These are phyloP conservation scores for Drosophila bunnanda DNA, from an alignment of 2,888 invertebrate species.

Conservation along the genomic window DNA sequence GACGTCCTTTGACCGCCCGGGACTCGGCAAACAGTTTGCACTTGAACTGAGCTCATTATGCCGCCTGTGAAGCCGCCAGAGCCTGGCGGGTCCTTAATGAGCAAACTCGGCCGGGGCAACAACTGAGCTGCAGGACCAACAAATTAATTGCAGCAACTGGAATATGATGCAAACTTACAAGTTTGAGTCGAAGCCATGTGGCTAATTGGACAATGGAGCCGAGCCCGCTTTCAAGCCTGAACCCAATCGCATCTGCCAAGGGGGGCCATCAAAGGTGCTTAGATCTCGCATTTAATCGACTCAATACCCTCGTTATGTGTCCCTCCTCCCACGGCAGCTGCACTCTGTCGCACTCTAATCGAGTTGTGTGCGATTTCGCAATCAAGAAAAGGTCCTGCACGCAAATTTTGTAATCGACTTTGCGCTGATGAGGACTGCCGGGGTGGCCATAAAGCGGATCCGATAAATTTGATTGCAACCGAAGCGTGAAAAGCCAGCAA, in stretches of 20 bases:
- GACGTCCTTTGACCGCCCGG: conserved; percentile 34
- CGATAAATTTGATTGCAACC: conserved; percentile 66
- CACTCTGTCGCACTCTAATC: conserved; percentile 37
- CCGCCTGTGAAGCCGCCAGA: conserved; percentile 1
- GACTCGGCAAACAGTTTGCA: conserved; percentile 49
- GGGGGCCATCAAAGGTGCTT: conserved; percentile 13
- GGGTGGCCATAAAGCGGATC: conserved; percentile 32
- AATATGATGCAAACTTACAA: conserved; percentile 45
- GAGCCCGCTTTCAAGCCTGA: background rate
- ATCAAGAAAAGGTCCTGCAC: conserved; percentile 44
- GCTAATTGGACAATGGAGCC: conserved; percentile 49
- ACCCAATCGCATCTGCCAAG: conserved; percentile 14
- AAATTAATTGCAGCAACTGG: conserved; percentile 16
- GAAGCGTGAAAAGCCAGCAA: conserved; percentile 63
- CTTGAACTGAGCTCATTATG: conserved; percentile 39
- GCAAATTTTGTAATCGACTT: conserved; percentile 47
- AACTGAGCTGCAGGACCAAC: conserved; percentile 19
- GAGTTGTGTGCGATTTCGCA: conserved; percentile 36
- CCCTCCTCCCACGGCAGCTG: background rate
- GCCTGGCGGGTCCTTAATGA: conserved; percentile 50
- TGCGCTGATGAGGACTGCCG: conserved; percentile 28
- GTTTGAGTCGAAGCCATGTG: conserved; percentile 24
- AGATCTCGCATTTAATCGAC: conserved; percentile 6
- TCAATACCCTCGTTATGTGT: conserved; percentile 13
- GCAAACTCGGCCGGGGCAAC: conserved; percentile 27